phyloP scores from a whole-genome alignment of 1,140 invertebrate species.

The Plutomurus gul region DNA sequence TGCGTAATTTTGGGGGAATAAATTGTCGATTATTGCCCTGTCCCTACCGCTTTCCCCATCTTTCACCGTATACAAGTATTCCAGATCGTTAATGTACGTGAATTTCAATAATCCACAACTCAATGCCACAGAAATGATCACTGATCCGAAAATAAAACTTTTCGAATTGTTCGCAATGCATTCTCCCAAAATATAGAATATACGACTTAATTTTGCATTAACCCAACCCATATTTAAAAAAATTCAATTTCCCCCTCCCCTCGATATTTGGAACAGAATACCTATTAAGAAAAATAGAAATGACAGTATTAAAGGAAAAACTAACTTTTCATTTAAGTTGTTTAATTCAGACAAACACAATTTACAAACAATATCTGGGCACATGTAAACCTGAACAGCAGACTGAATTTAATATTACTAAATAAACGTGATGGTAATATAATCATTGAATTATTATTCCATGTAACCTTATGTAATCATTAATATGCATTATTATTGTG shows the following conservation, averaged over 20 bases:
- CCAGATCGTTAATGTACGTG: conserved; percentile 86
- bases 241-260: neutral
- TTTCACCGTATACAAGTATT: conserved; percentile 85
- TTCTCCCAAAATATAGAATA: neutral
- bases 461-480: no score
- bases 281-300: no score
- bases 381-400: no score
- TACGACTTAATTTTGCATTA: neutral
- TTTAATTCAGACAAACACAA: no score
- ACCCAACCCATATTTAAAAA: neutral
- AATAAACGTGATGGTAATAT: no score
- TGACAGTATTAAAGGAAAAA: no score
- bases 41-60: conserved; percentile 74
- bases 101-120: conserved; percentile 84
- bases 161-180: conserved; percentile 67
- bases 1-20: conserved; percentile 86
- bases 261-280: no score
- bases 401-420: no score
- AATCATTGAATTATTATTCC: no score
- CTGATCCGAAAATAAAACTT: conserved; percentile 83
- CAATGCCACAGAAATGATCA: conserved; percentile 77
- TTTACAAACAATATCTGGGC: no score
- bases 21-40: conserved; percentile 75
- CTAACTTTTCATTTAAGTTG: no score
- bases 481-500: no score